A percentile compares a stretch with the other conserved stretches of the same genome.
Conservation (phyloP, 2,888 invertebrate species). For the Leptothorax acervorum region DNA sequence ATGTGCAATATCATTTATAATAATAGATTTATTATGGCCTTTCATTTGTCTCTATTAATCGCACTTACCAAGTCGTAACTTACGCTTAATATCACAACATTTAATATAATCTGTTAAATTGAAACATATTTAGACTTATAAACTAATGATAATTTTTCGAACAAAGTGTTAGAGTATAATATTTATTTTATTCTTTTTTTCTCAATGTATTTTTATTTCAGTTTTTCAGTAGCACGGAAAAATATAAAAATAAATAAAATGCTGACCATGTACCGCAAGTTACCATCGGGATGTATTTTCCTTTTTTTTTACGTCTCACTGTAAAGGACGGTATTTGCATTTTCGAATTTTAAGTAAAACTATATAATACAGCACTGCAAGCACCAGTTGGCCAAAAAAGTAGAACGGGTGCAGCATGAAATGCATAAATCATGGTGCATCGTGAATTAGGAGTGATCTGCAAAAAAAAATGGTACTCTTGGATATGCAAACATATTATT, state of each 20-base stretch:
- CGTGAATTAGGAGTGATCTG: conserved; percentile 40
- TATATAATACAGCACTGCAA: conserved; percentile 5
- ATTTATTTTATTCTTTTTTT: neutral
- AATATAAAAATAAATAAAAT: conserved; percentile 24
- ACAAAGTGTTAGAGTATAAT: neutral
- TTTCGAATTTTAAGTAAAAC: conserved; percentile 46
- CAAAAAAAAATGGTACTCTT: conserved; percentile 21
- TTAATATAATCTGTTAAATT: neutral
- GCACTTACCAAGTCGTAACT: neutral
- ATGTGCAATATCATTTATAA: neutral
- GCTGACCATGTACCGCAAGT: conserved; percentile 11
- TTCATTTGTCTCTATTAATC: neutral
- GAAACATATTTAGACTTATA: neutral
- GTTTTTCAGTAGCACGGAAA: neutral
- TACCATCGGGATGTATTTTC: conserved; percentile 2
- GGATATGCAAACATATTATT: conserved; percentile 26
- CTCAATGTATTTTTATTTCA: neutral
- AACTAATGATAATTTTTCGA: neutral
- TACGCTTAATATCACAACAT: neutral
- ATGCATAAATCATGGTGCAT: conserved; percentile 33
- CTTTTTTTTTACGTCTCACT: neutral
- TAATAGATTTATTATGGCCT: neutral
- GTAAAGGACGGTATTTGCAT: conserved; percentile 37
- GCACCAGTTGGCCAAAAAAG: conserved; percentile 28
- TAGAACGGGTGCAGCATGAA: conserved; percentile 25